phyloP scores from a whole-genome alignment of 2,888 invertebrate genomes.

The Dromius quadrimaculatus region DNA sequence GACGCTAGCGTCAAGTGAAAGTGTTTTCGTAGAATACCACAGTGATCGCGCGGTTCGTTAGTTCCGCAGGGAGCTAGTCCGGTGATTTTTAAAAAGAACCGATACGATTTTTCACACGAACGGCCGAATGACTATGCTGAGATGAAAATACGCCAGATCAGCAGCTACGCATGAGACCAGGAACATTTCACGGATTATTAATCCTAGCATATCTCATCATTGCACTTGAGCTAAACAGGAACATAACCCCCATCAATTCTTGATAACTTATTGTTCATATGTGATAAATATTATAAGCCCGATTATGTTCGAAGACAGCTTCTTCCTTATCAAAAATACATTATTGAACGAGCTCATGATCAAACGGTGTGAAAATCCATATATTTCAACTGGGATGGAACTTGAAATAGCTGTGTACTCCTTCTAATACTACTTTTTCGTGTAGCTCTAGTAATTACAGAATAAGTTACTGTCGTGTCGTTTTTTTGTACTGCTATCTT shows the following conservation, averaged over 20 bases:
- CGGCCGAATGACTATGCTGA: constrained; percentile 29
- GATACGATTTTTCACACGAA: constrained; percentile 37
- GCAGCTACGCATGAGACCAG: constrained; percentile 8
- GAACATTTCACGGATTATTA: constrained; percentile 44
- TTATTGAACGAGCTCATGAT: too few species aligned
- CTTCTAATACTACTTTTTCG: too few species aligned
- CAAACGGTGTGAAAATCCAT: too few species aligned
- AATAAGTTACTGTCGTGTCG: constrained; percentile 19
- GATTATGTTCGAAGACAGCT: too few species aligned
- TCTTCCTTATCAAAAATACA: too few species aligned
- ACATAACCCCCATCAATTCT: too few species aligned
- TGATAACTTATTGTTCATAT: too few species aligned
- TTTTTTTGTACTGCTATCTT: constrained; percentile 25
- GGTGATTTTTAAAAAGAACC: constrained; percentile 41
- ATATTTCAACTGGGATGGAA: too few species aligned
- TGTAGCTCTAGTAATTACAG: constrained; percentile 22
- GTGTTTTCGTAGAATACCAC: constrained; percentile 40
- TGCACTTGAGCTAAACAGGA: background rate
- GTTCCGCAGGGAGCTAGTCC: constrained; percentile 37
- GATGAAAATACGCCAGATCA: constrained; percentile 26
- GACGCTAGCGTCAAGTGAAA: background rate
- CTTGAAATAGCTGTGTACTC: too few species aligned
- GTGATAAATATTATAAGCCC: too few species aligned
- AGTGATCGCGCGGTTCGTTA: constrained; percentile 35
- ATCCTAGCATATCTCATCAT: constrained; percentile 32